These are phyloP conservation scores for Crotalus tigris DNA, from an alignment of 2,113 vertebrate genomes.

Conservation along the genomic window DNA sequence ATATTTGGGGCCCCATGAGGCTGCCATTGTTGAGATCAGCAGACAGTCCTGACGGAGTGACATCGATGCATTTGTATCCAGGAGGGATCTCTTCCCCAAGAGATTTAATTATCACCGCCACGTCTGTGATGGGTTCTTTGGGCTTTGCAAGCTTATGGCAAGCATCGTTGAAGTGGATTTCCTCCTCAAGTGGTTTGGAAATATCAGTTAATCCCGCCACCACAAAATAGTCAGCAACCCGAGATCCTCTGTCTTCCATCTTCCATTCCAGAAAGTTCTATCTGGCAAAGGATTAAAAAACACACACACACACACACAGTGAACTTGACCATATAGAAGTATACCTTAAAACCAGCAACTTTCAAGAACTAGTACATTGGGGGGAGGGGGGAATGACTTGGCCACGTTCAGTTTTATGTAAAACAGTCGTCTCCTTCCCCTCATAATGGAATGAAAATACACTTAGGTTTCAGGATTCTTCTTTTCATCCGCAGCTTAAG, in stretches of 20 bases:
- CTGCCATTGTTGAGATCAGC: slow-evolving; percentile 96
- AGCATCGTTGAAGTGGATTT: slow-evolving; percentile 89
- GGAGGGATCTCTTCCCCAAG: slow-evolving; percentile 91
- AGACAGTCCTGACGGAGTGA: slow-evolving; percentile 88
- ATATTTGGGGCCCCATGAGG: slow-evolving; percentile 92
- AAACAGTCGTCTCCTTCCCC: neutral
- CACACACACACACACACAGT: neutral
- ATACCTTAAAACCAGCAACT: neutral
- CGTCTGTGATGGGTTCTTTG: slow-evolving; percentile 94
- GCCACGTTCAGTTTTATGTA: neutral
- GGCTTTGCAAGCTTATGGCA: slow-evolving; percentile 85
- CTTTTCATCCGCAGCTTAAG: neutral
- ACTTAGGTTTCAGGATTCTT: neutral
- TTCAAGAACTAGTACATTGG: neutral
- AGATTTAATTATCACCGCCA: slow-evolving; percentile 91
- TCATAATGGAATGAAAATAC: neutral
- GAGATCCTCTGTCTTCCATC: slow-evolving; percentile 98
- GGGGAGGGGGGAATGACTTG: neutral
- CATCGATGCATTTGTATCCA: slow-evolving; percentile 88
- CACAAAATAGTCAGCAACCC: slow-evolving; percentile 98
- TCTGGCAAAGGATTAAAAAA: slow-evolving; percentile 53
- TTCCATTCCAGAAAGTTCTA: slow-evolving; percentile 80
- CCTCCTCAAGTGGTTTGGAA: slow-evolving; percentile 93
- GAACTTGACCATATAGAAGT: neutral
- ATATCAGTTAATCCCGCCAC: slow-evolving; percentile 91